These are phyloP conservation scores for Cerceris ruficornis DNA, from an alignment of 2,888 invertebrate genomes.

Conservation along the genomic window DNA sequence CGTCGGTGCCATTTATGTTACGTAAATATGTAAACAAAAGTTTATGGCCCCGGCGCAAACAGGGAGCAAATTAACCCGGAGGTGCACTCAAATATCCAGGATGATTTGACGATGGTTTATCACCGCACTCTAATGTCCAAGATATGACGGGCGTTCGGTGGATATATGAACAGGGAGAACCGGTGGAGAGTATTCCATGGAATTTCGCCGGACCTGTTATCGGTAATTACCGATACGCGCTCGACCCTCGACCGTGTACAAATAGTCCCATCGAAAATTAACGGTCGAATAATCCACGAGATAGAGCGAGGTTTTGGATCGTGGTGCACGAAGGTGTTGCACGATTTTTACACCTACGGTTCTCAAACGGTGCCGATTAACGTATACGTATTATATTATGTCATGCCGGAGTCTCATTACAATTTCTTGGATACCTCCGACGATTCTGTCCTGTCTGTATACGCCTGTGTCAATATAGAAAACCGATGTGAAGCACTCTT, in stretches of 20 bases:
- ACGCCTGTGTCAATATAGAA: constrained; percentile 58
- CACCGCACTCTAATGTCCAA: constrained; percentile 50
- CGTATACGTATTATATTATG: background rate
- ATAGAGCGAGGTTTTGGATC: background rate
- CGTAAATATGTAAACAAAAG: constrained; percentile 53
- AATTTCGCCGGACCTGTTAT: background rate
- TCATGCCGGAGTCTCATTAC: background rate
- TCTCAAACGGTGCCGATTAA: background rate
- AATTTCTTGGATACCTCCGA: constrained; percentile 21
- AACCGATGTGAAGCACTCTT: constrained; percentile 67
- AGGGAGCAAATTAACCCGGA: constrained; percentile 58
- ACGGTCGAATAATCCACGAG: background rate
- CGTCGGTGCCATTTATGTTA: constrained; percentile 52
- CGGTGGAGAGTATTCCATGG: background rate
- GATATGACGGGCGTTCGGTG: constrained; percentile 51
- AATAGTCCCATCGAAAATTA: background rate
- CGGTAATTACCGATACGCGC: too few relatives aligned
- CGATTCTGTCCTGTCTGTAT: constrained; percentile 38
- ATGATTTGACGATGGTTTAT: constrained; percentile 57
- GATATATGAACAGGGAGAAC: constrained; percentile 34
- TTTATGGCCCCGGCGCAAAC: constrained; percentile 51
- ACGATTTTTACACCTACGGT: too few relatives aligned
- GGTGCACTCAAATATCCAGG: constrained; percentile 55
- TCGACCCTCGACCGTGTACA: too few relatives aligned
- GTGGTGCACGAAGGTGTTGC: background rate